Percentiles rank a stretch among this genome's conserved stretches.
These are phyloP conservation scores for Hipposideros larvatus DNA, from an alignment of 2,797 vertebrate species.

Conservation along the genomic window DNA sequence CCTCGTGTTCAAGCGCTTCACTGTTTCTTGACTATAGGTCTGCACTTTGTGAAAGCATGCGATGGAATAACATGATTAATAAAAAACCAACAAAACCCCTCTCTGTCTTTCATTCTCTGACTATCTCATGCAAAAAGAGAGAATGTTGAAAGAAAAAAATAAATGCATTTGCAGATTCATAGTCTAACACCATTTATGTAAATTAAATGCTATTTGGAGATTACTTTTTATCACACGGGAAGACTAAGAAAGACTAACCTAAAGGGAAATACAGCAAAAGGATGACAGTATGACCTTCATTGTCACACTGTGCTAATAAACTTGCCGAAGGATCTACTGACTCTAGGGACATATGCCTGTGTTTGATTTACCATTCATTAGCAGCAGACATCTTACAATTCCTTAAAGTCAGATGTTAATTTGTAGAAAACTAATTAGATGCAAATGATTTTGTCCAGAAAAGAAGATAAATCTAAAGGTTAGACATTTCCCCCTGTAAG, in stretches of 20 bases:
- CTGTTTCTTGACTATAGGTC: background rate
- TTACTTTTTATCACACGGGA: conserved; percentile 4
- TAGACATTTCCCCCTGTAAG: background rate
- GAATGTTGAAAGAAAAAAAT: conserved; percentile 4
- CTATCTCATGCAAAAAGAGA: background rate
- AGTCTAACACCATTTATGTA: background rate
- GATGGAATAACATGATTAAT: background rate
- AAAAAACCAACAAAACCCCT: background rate
- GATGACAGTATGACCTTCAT: background rate
- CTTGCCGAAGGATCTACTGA: background rate
- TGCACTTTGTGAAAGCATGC: background rate
- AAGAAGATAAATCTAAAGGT: background rate
- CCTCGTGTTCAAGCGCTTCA: background rate
- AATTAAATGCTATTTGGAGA: conserved; percentile 43
- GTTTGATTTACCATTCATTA: background rate
- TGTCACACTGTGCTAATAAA: background rate
- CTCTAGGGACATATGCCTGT: background rate
- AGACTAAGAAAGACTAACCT: conserved; percentile 4
- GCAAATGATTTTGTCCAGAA: conserved; percentile 47
- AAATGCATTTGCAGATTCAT: background rate
- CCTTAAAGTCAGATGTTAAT: conserved; percentile 46
- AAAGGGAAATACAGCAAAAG: conserved; percentile 21
- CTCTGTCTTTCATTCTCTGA: background rate
- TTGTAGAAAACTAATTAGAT: conserved; percentile 46
- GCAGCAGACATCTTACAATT: background rate